phyloP scores from a whole-genome alignment of 1,140 invertebrate genomes.

The Magallana gigas region DNA sequence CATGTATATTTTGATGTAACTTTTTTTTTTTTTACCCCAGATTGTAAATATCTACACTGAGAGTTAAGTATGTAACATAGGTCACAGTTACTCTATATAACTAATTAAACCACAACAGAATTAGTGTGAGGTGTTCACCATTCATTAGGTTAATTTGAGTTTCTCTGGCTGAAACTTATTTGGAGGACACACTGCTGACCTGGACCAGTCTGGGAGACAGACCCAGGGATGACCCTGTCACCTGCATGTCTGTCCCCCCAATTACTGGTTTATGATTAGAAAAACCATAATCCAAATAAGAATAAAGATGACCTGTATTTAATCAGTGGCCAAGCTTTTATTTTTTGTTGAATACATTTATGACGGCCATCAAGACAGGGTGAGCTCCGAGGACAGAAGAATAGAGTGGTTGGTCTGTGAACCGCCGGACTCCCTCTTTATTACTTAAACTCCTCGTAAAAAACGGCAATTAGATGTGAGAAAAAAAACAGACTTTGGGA shows the following conservation, averaged over 20 bases:
- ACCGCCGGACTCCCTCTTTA: background rate
- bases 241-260: background rate
- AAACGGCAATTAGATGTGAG: slow-evolving; percentile 16
- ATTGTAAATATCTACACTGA: too few species aligned
- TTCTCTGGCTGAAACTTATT: too few species aligned
- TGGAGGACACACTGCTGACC: background rate
- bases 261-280: slow-evolving; percentile 23
- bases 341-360: slow-evolving; percentile 25
- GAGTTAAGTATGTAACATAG: too few species aligned
- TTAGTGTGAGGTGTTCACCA: too few species aligned
- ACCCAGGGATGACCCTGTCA: background rate
- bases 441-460: slow-evolving; percentile 23
- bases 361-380: slow-evolving; percentile 5
- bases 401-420: background rate
- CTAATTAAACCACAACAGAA: too few species aligned
- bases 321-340: slow-evolving; percentile 16
- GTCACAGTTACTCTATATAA: too few species aligned
- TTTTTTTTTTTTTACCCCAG: too few species aligned
- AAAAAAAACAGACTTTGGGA: slow-evolving; percentile 10
- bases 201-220: background rate
- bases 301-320: slow-evolving; percentile 25
- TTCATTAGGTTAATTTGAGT: too few species aligned
- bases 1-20: too few species aligned
- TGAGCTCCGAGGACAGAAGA: slow-evolving; percentile 5
- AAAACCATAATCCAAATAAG: slow-evolving; percentile 37